Evolutionary conservation across 2,113 vertebrate species (phyloP), one percentile per base, ranked within the genome.

Genomic region (Choloepus hoffmanni): DNA sequence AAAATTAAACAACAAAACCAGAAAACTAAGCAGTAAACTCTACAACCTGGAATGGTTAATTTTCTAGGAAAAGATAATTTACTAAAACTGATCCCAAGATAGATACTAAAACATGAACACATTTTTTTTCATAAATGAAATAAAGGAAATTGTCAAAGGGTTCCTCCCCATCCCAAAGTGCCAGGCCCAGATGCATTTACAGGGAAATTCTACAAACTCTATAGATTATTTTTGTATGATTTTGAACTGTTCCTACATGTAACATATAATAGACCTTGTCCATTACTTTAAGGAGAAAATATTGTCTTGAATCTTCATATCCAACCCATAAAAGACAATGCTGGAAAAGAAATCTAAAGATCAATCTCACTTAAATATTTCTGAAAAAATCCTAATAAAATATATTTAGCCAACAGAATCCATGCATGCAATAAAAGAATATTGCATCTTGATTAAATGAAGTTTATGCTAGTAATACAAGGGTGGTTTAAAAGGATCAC

Each of bases 11-110:
- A 70, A 92, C 40, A 90, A 90, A 81, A 16, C 16, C 2, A 43
- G 53, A 77, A 90, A 68, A 84, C 40, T 23, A 23, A 60, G 21
- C 58, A 60, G 21, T 78, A 77, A 90, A 36, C 45, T 48, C 28
- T 62, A 23, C 23, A 58, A 77, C 28, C 11, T 7, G 18, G 21
- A 93, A 67, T 74, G 7, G 8, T 23, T 85, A 74, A 62, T 63
- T 86, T 96, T 82, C 36, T 58, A 14, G 26, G 23, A 65, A 72
- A 91, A 67, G 30, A 48, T 84, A 78, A 78, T 43, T 93, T n/a
- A 90, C 45, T 77, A 76, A 89, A 77, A 89, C n/a, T 85, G 28
- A 85, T 81, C 40, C 85, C 73, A 85, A 16, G 45, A 67, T 81
- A 19, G 6, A 89, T 13, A 83, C n/a, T 92, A 95, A 72, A 67